A percentile compares a stretch with the other conserved stretches of the same genome.
Conservation (phyloP, 64 coral and sea anemone species). For the Stichodactyla helianthus region DNA sequence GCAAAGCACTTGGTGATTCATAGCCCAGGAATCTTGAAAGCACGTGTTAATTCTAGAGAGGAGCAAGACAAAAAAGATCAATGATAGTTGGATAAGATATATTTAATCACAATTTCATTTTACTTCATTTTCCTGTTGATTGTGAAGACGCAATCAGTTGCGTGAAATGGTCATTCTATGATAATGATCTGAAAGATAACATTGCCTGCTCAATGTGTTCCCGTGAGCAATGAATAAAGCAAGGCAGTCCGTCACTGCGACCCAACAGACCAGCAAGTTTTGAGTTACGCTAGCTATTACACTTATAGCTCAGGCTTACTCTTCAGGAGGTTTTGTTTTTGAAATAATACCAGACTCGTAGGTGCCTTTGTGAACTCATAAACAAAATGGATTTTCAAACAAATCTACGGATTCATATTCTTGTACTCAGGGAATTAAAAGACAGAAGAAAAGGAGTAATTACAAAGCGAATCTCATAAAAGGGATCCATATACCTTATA, state of each 20-base stretch:
- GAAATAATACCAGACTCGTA: no score
- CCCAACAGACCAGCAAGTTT: background rate
- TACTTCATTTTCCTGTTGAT: background rate
- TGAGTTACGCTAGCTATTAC: conserved; percentile 2
- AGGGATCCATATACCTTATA: no score
- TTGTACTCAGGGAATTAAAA: background rate
- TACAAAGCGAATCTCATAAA: no score
- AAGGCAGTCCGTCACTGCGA: no score
- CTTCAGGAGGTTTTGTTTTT: background rate
- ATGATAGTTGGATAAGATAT: conserved; percentile 4
- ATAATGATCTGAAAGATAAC: background rate
- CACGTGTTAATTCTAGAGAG: conserved; percentile 14
- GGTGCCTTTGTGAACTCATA: no score
- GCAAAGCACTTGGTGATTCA: conserved; percentile 16
- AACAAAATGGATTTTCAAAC: no score
- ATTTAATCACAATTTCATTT: background rate
- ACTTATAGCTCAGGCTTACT: background rate
- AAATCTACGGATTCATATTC: background rate
- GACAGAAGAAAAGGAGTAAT: background rate
- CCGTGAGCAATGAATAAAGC: background rate
- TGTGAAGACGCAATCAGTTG: background rate
- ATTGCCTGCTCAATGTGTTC: conserved; percentile 12
- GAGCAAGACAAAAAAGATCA: conserved; percentile 23
- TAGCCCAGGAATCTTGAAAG: background rate
- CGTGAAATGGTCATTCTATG: background rate